Conservation (phyloP, 2,113 vertebrate genomes). For the Mastomys coucha region DNA sequence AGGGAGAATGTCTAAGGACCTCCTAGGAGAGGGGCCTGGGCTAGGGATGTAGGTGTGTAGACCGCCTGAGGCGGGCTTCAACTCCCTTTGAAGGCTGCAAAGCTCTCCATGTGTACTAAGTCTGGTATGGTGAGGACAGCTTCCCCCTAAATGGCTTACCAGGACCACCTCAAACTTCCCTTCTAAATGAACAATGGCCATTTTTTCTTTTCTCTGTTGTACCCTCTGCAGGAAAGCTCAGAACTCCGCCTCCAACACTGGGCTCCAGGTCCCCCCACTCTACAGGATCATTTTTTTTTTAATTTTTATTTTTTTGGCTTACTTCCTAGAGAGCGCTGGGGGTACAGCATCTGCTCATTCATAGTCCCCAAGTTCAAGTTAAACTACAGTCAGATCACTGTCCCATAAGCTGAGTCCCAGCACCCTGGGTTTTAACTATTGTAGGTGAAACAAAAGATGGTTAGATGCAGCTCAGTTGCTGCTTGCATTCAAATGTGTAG, state of each 20-base stretch:
- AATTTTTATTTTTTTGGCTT: background rate
- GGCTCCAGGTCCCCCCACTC: too few relatives aligned
- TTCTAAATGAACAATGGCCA: slow-evolving; percentile 35
- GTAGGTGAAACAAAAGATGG: background rate
- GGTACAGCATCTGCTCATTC: background rate
- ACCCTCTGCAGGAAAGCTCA: background rate
- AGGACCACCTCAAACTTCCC: background rate
- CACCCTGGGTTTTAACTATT: background rate
- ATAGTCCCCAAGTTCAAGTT: background rate
- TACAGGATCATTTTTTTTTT: too few relatives aligned
- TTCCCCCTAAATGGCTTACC: background rate
- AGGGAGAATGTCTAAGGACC: background rate
- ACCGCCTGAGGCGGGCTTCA: background rate
- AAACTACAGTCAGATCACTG: background rate
- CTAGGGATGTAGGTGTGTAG: background rate
- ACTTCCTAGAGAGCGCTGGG: background rate
- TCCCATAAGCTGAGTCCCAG: background rate
- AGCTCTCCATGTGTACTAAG: background rate
- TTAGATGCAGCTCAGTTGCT: background rate
- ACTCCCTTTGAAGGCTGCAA: background rate
- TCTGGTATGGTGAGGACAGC: background rate
- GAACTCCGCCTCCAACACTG: too few relatives aligned
- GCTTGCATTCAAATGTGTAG: background rate
- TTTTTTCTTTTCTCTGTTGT: slow-evolving; percentile 48
- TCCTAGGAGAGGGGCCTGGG: background rate